phyloP scores from a whole-genome alignment of 64 coral and sea anemone genomes.

The Orbicella faveolata region DNA sequence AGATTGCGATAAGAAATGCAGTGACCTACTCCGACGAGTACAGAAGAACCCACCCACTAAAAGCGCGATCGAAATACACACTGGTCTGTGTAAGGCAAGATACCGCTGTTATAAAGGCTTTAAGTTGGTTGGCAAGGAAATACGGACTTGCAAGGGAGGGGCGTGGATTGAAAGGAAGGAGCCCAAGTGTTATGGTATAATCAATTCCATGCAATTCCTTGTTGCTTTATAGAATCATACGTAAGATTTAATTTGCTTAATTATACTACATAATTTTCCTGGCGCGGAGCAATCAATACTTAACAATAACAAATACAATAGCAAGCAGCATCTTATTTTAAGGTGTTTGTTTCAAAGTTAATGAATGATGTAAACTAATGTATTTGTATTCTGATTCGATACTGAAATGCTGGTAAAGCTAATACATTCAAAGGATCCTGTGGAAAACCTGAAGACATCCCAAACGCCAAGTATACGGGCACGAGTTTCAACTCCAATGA shows the following conservation, averaged over 20 bases:
- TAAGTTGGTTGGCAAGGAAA: not conserved
- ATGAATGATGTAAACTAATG: too few species aligned
- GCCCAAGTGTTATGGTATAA: not conserved
- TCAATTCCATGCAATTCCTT: too few species aligned
- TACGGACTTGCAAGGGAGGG: not conserved
- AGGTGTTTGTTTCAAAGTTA: too few species aligned
- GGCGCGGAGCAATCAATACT: too few species aligned
- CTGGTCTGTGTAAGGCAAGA: not conserved
- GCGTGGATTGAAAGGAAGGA: not conserved
- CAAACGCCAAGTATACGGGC: slow-evolving; percentile 13
- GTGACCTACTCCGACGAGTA: not conserved
- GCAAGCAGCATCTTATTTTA: too few species aligned
- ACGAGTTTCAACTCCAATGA: slow-evolving; percentile 3
- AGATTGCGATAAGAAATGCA: slow-evolving; percentile 4
- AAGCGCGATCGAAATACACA: not conserved
- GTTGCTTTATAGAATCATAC: too few species aligned
- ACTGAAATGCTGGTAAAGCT: too few species aligned
- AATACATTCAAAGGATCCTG: not conserved
- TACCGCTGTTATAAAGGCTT: slow-evolving; percentile 2
- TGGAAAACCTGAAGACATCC: slow-evolving; percentile 8
- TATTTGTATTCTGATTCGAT: too few species aligned
- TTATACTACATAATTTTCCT: too few species aligned
- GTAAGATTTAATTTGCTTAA: too few species aligned
- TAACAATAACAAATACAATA: too few species aligned
- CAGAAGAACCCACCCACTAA: not conserved